These are phyloP conservation scores for Biston stratarius DNA, from an alignment of 2,888 invertebrate genomes.

Conservation along the genomic window DNA sequence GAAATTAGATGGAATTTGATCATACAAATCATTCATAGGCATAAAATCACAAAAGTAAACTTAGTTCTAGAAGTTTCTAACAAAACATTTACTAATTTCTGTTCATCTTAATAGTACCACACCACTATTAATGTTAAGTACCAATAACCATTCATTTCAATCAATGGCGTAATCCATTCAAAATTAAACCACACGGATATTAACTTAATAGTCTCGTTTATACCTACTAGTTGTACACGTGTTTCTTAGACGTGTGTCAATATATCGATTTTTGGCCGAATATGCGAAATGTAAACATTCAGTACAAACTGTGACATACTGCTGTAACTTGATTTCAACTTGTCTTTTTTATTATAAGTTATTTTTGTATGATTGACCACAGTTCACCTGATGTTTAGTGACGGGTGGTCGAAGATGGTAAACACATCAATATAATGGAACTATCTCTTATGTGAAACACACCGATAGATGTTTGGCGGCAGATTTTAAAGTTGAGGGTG, in stretches of 20 bases:
- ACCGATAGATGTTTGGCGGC: too few relatives aligned
- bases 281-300: slow-evolving; percentile 32
- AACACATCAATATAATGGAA: too few relatives aligned
- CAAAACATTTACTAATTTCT: too few relatives aligned
- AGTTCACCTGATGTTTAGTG: too few relatives aligned
- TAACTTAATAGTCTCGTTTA: slow-evolving; percentile 17
- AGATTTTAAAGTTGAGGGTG: too few relatives aligned
- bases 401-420: too few relatives aligned
- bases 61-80: too few relatives aligned
- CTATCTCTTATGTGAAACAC: too few relatives aligned
- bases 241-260: slow-evolving; percentile 31
- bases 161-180: slow-evolving; percentile 26
- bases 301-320: slow-evolving; percentile 4
- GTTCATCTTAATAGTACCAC: not conserved
- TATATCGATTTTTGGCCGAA: slow-evolving; percentile 27
- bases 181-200: slow-evolving; percentile 24
- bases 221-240: slow-evolving; percentile 21
- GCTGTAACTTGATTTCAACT: slow-evolving; percentile 12
- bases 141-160: slow-evolving; percentile 6
- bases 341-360: not conserved
- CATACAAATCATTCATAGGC: too few relatives aligned
- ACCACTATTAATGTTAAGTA: not conserved
- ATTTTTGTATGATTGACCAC: too few relatives aligned
- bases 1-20: too few relatives aligned
- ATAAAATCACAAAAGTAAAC: too few relatives aligned